Base-by-base conservation (phyloP, 1,140 invertebrate genomes). In the Zaprionus tsacasi region DNA sequence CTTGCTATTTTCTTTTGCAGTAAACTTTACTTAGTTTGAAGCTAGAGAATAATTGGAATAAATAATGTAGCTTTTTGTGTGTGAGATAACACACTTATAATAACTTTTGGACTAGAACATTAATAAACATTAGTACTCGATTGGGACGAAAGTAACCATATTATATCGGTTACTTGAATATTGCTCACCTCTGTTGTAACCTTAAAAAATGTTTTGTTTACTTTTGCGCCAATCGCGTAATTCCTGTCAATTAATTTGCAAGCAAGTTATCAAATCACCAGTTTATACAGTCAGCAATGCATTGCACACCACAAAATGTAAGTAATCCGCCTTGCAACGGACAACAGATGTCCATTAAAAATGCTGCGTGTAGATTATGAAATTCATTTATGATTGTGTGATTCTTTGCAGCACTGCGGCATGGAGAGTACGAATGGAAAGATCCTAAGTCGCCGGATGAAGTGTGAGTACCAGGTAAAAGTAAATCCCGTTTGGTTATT, bases 361-460 rank as follows among this genome's bases (percentile, higher is more conserved):
- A 80, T 58, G 6, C 6, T 27, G n/a, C 1, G 13, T 3, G 48
- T 13, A 67, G 36, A 83, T 89, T 75, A 70, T 78, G 71, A 79
- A 76, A 76, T 89, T 54, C 6, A 45, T 5, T 17, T n/a, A 10
- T 60, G 25, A 58, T 36, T 54, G 36, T 68, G 35, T 54, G 35
- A 67, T 66, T 43, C 25, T 12, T 70, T 78, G 3, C 54, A 92
- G 91, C 55, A 3, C 48, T 81, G 40, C 93, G 92, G 71, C 94
- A 93, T 76, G 96, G 97, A 92, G 98, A 98, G 93, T 98, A 96
- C 93, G 98, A 99, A 94, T 97, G 95, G 95, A 94, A 98, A 93
- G 98, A 99, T 93, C 97, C 98, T 27, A 98, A 98, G 93, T 96
- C 96, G 12, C 96, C 97, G 81, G 96, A 97, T 89, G 98, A 99